These are phyloP conservation scores for Leptoteleia sp. DNA, from an alignment of 1,140 invertebrate species.

Conservation along the genomic window DNA sequence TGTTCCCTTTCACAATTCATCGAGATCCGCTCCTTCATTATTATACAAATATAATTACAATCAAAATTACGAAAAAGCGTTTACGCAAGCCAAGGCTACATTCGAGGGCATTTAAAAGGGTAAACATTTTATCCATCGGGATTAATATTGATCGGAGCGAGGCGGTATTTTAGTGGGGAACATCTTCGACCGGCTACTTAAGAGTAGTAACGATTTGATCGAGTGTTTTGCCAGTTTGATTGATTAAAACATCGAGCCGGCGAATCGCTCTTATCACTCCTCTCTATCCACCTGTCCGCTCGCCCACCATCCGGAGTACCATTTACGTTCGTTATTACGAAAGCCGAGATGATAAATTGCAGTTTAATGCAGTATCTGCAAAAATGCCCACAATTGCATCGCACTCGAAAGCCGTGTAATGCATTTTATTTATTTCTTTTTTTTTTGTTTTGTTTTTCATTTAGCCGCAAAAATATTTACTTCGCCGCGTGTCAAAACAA, in stretches of 20 bases:
- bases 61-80: too few species aligned
- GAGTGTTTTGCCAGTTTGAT: slow-evolving; percentile 36
- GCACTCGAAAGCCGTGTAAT: neutral
- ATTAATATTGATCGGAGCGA: too few species aligned
- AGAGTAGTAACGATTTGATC: slow-evolving; percentile 32
- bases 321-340: slow-evolving; percentile 37
- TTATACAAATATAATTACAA: too few species aligned
- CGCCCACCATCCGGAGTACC: slow-evolving; percentile 14
- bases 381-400: slow-evolving; percentile 3
- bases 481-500: neutral
- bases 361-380: slow-evolving; percentile 15
- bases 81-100: too few species aligned
- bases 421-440: too few species aligned
- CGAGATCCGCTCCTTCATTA: too few species aligned
- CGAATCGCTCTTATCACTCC: slow-evolving; percentile 43
- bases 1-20: too few species aligned
- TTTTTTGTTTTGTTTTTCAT: too few species aligned
- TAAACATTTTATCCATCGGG: too few species aligned
- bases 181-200: slow-evolving; percentile 25
- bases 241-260: slow-evolving; percentile 26
- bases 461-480: neutral
- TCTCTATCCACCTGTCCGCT: slow-evolving; percentile 27
- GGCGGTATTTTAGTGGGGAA: too few species aligned
- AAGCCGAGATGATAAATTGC: slow-evolving; percentile 26
- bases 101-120: too few species aligned